Percentiles rank a stretch among this genome's conserved stretches.
These are phyloP conservation scores for Synergus gifuensis DNA, from an alignment of 2,888 invertebrate genomes.

Conservation along the genomic window DNA sequence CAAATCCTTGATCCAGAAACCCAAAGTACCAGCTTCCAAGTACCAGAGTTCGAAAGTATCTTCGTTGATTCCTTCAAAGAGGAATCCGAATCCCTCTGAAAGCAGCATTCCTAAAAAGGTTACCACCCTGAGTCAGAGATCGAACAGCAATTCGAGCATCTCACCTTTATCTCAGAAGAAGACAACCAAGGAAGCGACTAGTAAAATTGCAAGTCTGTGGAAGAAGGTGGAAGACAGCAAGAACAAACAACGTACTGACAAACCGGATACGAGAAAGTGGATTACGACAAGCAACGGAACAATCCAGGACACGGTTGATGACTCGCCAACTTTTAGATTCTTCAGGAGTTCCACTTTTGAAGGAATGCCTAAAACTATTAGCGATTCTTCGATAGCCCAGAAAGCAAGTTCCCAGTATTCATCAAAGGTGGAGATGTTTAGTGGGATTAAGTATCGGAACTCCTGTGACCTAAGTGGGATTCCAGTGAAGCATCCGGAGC, in stretches of 20 bases:
- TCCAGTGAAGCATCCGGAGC: conserved; percentile 64
- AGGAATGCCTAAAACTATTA: conserved; percentile 71
- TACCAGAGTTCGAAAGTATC: background rate
- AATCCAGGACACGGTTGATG: conserved; percentile 49
- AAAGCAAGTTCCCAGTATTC: background rate
- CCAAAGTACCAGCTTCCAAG: background rate
- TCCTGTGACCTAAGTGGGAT: conserved; percentile 72
- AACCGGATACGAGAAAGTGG: conserved; percentile 82
- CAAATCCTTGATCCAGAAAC: conserved; percentile 28
- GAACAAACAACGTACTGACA: conserved; percentile 79
- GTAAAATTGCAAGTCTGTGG: conserved; percentile 90
- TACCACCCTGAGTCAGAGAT: conserved; percentile 68
- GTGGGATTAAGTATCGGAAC: conserved; percentile 65
- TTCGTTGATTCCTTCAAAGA: background rate
- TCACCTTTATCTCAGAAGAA: conserved; percentile 73
- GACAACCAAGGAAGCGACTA: conserved; percentile 83
- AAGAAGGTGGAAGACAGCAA: conserved; percentile 87
- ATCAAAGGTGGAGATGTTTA: conserved; percentile 44
- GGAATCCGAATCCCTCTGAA: background rate
- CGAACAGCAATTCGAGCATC: conserved; percentile 82
- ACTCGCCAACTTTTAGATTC: conserved; percentile 65
- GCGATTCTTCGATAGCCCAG: conserved; percentile 8
- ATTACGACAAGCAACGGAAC: conserved; percentile 52
- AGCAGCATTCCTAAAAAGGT: conserved; percentile 35
- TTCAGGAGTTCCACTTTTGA: conserved; percentile 85